Evolutionary conservation across 2,113 vertebrate genomes (phyloP).

Genomic region (Oncorhynchus nerka): DNA sequence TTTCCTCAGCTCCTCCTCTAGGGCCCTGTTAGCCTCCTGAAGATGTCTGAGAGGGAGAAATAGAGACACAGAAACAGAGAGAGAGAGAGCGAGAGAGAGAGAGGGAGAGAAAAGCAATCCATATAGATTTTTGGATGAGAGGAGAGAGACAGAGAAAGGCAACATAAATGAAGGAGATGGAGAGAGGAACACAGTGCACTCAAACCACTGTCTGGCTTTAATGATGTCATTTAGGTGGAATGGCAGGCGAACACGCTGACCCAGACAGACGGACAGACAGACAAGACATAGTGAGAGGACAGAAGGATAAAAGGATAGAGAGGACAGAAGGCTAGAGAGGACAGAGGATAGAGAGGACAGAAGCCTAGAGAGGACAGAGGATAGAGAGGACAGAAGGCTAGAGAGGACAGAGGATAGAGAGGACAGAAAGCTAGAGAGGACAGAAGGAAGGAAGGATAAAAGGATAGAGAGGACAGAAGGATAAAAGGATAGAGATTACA

Average conservation of each 20-base stretch:
- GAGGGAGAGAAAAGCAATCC: conserved; percentile 27
- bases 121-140: no score
- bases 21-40: conserved; percentile 61
- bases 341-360: no score
- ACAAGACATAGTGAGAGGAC: background rate
- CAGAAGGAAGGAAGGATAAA: background rate
- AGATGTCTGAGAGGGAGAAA: conserved; percentile 50
- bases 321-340: no score
- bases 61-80: conserved; percentile 22
- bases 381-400: no score
- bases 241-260: background rate
- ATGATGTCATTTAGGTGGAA: conserved; percentile 41
- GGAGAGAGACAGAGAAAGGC: conserved; percentile 35
- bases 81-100: conserved; percentile 29
- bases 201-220: conserved; percentile 29
- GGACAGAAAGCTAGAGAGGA: no score
- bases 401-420: no score
- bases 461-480: no score
- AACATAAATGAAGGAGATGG: conserved; percentile 7
- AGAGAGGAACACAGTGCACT: background rate
- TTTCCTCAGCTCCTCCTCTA: conserved; percentile 64
- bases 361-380: fast-evolving
- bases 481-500: no score
- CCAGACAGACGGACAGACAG: background rate
- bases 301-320: no score